Base-by-base conservation (phyloP, 2,113 vertebrate species). In the Callipepla californica region DNA sequence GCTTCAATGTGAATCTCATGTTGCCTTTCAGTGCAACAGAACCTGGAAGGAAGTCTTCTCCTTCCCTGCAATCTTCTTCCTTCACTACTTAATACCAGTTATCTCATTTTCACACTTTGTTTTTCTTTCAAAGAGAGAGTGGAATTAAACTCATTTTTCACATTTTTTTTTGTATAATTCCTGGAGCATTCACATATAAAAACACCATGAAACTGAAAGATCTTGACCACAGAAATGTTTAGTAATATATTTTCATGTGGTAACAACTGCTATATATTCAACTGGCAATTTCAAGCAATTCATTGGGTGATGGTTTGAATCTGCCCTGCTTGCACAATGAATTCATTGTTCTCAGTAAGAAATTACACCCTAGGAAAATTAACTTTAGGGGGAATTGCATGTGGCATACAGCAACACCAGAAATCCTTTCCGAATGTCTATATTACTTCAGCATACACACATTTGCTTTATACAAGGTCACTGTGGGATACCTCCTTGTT, bases 311-410 rank as follows among this genome's bases (percentile, higher is more conserved):
- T 75, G 44, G 92, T 72, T 91, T 85, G 72, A 94, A 74, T 89
- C 44, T 92, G 26, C 72, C 61, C 47, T 80, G 38, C 34, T 22
- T 30, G 25, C 47, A 94, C 76, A 93, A 75, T 90, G 87, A 92
- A 90, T 83, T 95, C 72, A 72, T 91, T 95, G 85, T 94, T 92
- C 69, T 91, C 42, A 80, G 40, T 30, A 87, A 94, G 73, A 87
- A 91, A 65, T 59, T 83, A 75, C 42, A 75, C 36, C 1, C 4
- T 65, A 88, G 83, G 61, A 68, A 89, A 75, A 22, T 74, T 80
- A 21, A 61, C 70, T 92, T 89, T 72, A 51, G 63, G 74, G 16
- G 45, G 65, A 84, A 90, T 67, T 88, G 44, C 51, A 84, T 65
- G 61, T 78, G 48, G 51, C 82, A 75, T 63, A 63, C 17, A 74